Percentiles rank a stretch among this genome's conserved stretches.
Conservation (phyloP, 2,797 vertebrate species). For the Balearica regulorum region DNA sequence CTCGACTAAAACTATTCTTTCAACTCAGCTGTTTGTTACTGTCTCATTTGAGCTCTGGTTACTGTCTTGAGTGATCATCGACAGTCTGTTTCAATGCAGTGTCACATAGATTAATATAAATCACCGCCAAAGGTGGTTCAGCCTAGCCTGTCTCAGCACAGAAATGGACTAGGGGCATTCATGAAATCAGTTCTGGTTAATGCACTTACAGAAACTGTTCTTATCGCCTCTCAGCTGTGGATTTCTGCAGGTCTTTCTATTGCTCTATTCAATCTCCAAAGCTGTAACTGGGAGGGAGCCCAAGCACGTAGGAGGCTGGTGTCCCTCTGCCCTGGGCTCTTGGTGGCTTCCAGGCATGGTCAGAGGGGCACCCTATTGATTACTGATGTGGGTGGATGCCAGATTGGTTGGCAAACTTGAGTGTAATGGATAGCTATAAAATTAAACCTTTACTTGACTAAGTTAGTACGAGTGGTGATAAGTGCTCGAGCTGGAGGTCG, state of each 20-base stretch:
- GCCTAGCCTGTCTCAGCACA: neutral
- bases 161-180: neutral
- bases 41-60: neutral
- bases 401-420: neutral
- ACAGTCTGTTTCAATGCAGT: neutral
- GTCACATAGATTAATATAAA: neutral
- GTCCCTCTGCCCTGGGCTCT: neutral
- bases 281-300: neutral
- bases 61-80: neutral
- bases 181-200: neutral
- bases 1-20: neutral
- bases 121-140: neutral
- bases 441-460: neutral
- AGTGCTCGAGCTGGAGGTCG: neutral
- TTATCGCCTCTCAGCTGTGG: neutral
- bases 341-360: neutral
- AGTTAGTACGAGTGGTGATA: neutral
- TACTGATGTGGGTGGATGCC: neutral
- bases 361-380: neutral
- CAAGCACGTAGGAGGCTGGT: accelerated
- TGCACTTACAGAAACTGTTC: neutral
- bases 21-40: neutral
- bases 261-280: neutral
- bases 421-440: neutral
- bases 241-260: neutral